These are phyloP conservation scores for Aromia moschata DNA, from an alignment of 2,888 invertebrate genomes.

Conservation along the genomic window DNA sequence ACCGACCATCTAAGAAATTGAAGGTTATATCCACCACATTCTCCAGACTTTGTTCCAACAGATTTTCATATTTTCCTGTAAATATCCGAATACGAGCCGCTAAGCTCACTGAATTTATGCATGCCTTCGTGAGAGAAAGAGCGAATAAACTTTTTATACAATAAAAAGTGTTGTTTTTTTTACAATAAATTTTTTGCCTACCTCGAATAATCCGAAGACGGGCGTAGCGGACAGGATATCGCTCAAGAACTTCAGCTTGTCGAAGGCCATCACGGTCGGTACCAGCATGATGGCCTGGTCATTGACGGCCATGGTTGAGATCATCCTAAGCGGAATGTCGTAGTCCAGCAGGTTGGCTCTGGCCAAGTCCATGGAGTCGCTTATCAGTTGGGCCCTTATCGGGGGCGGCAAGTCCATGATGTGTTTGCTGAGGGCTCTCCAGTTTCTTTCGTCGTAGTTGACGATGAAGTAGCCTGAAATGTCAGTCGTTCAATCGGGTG, in stretches of 20 bases:
- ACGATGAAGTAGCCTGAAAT: slow-evolving; percentile 71
- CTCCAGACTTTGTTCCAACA: too few relatives aligned
- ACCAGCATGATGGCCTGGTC: slow-evolving; percentile 63
- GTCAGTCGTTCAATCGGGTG: too few relatives aligned
- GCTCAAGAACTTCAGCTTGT: slow-evolving; percentile 68
- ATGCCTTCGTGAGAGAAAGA: too few relatives aligned
- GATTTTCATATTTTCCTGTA: too few relatives aligned
- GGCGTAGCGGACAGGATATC: slow-evolving; percentile 69
- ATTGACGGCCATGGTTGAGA: slow-evolving; percentile 63
- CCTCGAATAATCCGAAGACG: slow-evolving; percentile 70
- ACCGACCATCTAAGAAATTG: too few relatives aligned
- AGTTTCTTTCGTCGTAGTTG: slow-evolving; percentile 72
- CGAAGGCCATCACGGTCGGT: slow-evolving; percentile 69
- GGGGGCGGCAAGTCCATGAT: slow-evolving; percentile 68
- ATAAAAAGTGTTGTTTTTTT: too few relatives aligned
- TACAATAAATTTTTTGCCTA: too few relatives aligned
- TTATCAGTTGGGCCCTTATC: slow-evolving; percentile 75
- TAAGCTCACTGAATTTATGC: too few relatives aligned
- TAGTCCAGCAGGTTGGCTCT: slow-evolving; percentile 68
- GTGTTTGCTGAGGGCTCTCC: slow-evolving; percentile 66
- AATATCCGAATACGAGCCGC: too few relatives aligned
- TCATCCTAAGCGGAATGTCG: slow-evolving; percentile 66
- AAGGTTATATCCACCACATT: too few relatives aligned
- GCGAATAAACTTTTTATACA: too few relatives aligned
- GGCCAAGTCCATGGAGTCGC: slow-evolving; percentile 72